Base-by-base conservation (phyloP, 1,140 invertebrate species). In the Meloidogyne chitwoodi region DNA sequence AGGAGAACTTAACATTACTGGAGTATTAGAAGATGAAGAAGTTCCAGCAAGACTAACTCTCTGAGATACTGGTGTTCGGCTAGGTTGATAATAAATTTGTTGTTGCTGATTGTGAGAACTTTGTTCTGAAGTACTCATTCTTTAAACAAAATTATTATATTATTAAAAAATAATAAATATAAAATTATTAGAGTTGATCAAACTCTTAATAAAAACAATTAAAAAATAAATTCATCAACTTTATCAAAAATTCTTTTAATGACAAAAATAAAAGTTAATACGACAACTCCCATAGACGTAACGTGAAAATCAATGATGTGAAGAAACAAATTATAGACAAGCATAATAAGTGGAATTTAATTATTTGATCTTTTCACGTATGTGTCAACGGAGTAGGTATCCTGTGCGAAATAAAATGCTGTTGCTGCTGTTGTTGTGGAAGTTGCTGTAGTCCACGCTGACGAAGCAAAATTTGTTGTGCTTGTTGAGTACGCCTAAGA, bases 401-500 rank as follows among this genome's bases (percentile, higher is more conserved):
- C 12, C 48, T 56, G 19, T 56, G 48, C 19, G 48, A 56, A 56
- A 56, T 22, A 56, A n/a, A 68, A 68, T 27, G 24, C 11, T 68
- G 67, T 34, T 67, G 62, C 24, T 74, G 56, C 16, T 29, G 73
- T 27, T 34, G 73, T 44, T 14, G 63, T 31, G 31, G 22, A 38
- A 41, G 74, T 19, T 41, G 66, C n/a, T 74, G 72, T 19, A 24
- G 70, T 16, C 24, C 24, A 19, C 74, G 71, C 22, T 75, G 74
- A n/a, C 76, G 75, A 19, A 78, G 31, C 5, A 81, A 65, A 41
- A 66, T 70, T 68, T 80, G 79, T 19, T 80, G 79, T 34, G 79
- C 79, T 41, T 80, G 79, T 29, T 82, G 79, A 19, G 79, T 80
- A 8, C 79, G 79, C 16, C 78, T 66, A 16, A 76, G 24, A 19